Evolutionary conservation across 2,888 invertebrate species (phyloP), one percentile per base, ranked within the genome.

Genomic region (Atherix ibis): DNA sequence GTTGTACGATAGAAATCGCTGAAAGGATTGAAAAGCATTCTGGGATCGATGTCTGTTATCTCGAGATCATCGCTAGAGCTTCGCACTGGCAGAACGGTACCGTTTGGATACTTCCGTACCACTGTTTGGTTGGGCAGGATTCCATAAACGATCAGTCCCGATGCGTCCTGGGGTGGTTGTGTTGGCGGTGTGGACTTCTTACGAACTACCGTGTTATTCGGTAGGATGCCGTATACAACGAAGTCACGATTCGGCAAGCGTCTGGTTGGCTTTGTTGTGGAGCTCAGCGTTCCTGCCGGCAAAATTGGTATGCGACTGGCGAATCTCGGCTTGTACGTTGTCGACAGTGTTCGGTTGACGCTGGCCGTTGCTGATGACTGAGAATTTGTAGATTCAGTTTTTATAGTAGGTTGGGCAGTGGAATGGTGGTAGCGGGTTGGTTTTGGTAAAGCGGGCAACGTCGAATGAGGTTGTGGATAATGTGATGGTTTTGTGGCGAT

Each of bases 101-200:
- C 81, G 52, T 82, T 81, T 44, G 80, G 80, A 56, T 75, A 81
- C 64, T 76, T 80, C 63, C 76, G 73, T 55, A 81, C 74, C 59
- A 81, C 74, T 44, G 80, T 80, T 63, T 77, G 79, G 57, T 81
- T 80, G 41, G 79, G 76, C 48, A 78, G 67, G 48, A 81, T 75
- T 48, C 78, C 80, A 54, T 79, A 81, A 45, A 80, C 71, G 43
- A 73, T 39, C 8, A 43, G 25, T 12, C 40, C 70, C 50, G 74
- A 77, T 63, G 78, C 76, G 13, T 24, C 17, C 42, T 14, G 77
- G 50, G 80, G 79, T 40, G 77, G 78, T 52, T 26, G 19, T 19
- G 38, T 28, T 24, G 26, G 19, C 45, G 19, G 78, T 50, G 80
- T 79, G 39, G 79, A 79, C 51, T 73, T 79, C 63, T 76, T 79